Conservation (phyloP, 23 tunicate genomes). For the Halocynthia roretzi region DNA sequence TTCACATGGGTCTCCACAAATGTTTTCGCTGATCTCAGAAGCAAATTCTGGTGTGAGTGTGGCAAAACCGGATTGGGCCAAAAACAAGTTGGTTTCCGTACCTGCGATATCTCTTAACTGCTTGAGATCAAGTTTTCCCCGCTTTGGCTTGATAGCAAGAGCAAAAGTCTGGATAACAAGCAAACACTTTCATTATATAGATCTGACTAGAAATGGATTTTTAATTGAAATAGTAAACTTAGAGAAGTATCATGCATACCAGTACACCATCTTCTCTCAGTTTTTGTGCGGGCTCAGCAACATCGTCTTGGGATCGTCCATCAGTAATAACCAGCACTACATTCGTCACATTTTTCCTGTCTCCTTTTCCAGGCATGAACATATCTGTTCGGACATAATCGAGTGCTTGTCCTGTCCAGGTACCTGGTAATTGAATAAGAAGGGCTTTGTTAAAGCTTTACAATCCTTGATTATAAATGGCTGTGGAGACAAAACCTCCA, state of each 20-base stretch:
- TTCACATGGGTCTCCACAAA: conserved; percentile 64
- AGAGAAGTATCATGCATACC: conserved; percentile 15
- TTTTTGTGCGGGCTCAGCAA: conserved; percentile 36
- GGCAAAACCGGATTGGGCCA: conserved; percentile 55
- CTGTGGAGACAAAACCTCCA: no score
- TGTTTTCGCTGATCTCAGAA: conserved; percentile 22
- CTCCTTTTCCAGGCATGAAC: conserved; percentile 37
- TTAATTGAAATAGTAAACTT: background rate
- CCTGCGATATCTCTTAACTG: conserved; percentile 64
- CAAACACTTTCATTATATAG: background rate
- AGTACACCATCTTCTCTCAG: conserved; percentile 37
- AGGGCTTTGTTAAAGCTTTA: no score
- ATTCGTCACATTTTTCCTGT: conserved; percentile 48
- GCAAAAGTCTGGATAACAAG: conserved; percentile 51
- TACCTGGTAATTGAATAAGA: conserved; percentile 24
- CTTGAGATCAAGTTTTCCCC: conserved; percentile 63
- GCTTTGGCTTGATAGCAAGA: conserved; percentile 51
- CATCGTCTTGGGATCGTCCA: conserved; percentile 75
- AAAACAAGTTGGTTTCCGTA: conserved; percentile 31
- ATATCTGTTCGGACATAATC: conserved; percentile 43
- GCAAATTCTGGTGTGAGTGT: conserved; percentile 45
- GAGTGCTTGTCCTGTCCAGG: conserved; percentile 72
- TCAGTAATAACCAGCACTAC: conserved; percentile 76
- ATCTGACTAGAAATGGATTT: background rate
- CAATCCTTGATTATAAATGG: no score